Conservation (phyloP, 2,888 invertebrate genomes). For the Chrysolina oricalcia region DNA sequence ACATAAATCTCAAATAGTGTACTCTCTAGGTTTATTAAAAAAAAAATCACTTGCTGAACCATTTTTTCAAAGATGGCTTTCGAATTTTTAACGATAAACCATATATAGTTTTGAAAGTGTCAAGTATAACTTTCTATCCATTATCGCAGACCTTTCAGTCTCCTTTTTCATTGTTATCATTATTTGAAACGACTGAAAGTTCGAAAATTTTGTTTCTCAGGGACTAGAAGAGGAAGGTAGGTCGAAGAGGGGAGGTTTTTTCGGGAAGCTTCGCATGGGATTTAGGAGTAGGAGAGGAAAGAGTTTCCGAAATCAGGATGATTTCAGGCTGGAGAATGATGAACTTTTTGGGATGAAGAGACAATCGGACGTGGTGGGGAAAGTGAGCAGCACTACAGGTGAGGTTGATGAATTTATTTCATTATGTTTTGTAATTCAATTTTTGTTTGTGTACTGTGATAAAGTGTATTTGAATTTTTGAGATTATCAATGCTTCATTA, state of each 20-base stretch:
- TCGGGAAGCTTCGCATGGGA: slow-evolving; percentile 82
- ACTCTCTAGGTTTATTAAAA: too few species aligned
- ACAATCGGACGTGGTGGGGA: slow-evolving; percentile 53
- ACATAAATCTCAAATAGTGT: too few species aligned
- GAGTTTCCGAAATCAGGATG: slow-evolving; percentile 69
- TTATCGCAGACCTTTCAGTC: too few species aligned
- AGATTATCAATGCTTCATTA: too few species aligned
- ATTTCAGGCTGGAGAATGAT: slow-evolving; percentile 56
- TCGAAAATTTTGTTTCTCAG: not conserved
- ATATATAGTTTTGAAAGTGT: too few species aligned
- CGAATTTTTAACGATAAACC: too few species aligned
- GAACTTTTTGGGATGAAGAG: slow-evolving; percentile 51
- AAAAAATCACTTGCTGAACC: too few species aligned
- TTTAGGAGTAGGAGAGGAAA: slow-evolving; percentile 79
- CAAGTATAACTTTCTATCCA: too few species aligned
- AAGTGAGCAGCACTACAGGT: slow-evolving; percentile 57
- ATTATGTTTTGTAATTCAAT: not conserved
- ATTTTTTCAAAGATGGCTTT: too few species aligned
- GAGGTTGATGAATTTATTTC: slow-evolving; percentile 24
- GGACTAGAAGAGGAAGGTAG: slow-evolving; percentile 65
- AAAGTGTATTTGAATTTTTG: too few species aligned
- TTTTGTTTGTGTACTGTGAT: not conserved
- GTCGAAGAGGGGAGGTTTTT: slow-evolving; percentile 80
- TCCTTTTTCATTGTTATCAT: too few species aligned
- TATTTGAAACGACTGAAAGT: not conserved